These are phyloP conservation scores for Gymnodraco acuticeps DNA, from an alignment of 2,797 vertebrate genomes.

Conservation along the genomic window DNA sequence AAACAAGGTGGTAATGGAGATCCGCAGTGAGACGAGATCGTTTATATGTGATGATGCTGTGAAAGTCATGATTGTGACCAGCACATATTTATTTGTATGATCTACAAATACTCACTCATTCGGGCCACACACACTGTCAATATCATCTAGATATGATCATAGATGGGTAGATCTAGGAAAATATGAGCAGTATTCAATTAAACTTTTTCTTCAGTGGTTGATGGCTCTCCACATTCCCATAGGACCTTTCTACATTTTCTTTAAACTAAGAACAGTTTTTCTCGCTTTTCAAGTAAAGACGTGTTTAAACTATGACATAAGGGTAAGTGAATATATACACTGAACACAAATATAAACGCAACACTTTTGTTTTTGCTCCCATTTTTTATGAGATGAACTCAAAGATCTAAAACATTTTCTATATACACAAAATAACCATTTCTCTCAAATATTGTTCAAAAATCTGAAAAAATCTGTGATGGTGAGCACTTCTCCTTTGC, in stretches of 20 bases:
- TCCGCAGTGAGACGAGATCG: slow-evolving; percentile 46
- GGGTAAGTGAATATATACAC: slow-evolving; percentile 7
- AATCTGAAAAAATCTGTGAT: too few relatives aligned
- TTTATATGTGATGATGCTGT: slow-evolving; percentile 41
- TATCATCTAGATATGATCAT: slow-evolving; percentile 53
- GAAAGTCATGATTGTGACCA: slow-evolving; percentile 26
- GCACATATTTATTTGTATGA: slow-evolving; percentile 46
- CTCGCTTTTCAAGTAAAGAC: slow-evolving; percentile 13
- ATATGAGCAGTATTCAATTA: slow-evolving; percentile 78
- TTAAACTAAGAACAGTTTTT: slow-evolving; percentile 19
- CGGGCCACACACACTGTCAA: slow-evolving; percentile 84
- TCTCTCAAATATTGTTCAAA: too few relatives aligned
- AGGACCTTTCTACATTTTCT: slow-evolving; percentile 19
- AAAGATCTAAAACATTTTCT: too few relatives aligned
- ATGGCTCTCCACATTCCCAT: slow-evolving; percentile 35
- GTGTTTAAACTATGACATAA: slow-evolving; percentile 39
- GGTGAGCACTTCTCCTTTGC: too few relatives aligned
- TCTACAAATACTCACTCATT: slow-evolving; percentile 86
- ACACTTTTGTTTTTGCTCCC: too few relatives aligned
- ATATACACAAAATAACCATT: too few relatives aligned
- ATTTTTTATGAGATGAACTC: too few relatives aligned
- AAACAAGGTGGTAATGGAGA: slow-evolving; percentile 60
- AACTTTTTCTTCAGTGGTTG: slow-evolving; percentile 3
- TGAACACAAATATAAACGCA: too few relatives aligned
- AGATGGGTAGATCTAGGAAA: slow-evolving; percentile 85